Base-by-base conservation (phyloP, 2,888 invertebrate species). In the Venusia cambrica region DNA sequence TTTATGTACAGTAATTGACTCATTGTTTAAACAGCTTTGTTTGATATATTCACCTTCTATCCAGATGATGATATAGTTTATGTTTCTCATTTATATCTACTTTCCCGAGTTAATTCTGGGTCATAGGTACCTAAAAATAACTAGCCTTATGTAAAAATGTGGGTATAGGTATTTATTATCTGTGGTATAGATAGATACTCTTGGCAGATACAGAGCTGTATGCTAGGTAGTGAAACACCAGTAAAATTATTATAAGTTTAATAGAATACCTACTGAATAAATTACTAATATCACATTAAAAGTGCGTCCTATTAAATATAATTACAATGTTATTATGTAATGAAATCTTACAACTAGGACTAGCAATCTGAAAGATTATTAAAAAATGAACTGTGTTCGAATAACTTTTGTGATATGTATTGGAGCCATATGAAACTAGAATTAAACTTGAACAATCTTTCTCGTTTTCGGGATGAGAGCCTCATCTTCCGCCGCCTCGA, bases 271-370 rank as follows among this genome's bases (percentile, higher is more conserved):
- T 58, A 71, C 56, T 51, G 54, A 61, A 73, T 75, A 76, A 77
- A 62, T 77, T 72, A 79, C 81, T 83, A 85, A 71, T 84, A 85
- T 85, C 84, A 85, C 84, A 85, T 77, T 68, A 65, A 81, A 71
- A 81, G 74, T 79, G 80, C 74, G 60, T 51, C 62, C 71, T 77
- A 74, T 69, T 51, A 60, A 29, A 51, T 57, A 53, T 52, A 58
- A 41, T 45, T 48, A 41, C 37, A 37, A 54, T 43, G 51, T 46
- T 41, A 51, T 47, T 48, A 34, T 51, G 55, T 57, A 61, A 60
- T 59, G 48, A 54, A 51, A 64, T 53, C 78, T 81, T 83, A 81
- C 40, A 70, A 39, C 72, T 80, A 83, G 56, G 85, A 85, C 85
- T 85, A 85, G 85, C 73, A 74, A 73, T 62, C 69, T 70, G 62